Evolutionary conservation across 2,113 vertebrate species (phyloP).

Genomic region (Procapra przewalskii): DNA sequence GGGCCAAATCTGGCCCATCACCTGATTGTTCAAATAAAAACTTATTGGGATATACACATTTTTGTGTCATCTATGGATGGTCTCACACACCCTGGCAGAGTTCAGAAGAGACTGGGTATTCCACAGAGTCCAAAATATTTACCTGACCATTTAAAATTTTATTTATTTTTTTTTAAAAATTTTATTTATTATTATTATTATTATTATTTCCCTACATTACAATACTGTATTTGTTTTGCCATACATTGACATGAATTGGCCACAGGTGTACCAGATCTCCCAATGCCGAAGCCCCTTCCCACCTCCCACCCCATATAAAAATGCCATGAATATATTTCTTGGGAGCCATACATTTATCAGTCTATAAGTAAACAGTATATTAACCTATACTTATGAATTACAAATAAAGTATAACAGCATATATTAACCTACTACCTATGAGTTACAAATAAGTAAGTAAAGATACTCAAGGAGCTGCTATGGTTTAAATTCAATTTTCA

Average conservation of each 20-base stretch:
- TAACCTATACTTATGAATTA: background rate
- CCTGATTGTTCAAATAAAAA: background rate
- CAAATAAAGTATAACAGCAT: background rate
- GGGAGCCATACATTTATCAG: background rate
- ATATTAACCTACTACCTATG: background rate
- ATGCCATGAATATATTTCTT: background rate
- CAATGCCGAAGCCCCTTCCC: too few relatives aligned
- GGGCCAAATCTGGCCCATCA: background rate
- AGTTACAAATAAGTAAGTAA: background rate
- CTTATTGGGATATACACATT: background rate
- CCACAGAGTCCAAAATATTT: background rate
- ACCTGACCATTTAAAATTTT: background rate
- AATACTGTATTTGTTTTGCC: too few relatives aligned
- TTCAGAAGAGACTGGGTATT: background rate
- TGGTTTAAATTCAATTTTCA: background rate
- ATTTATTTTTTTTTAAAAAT: too few relatives aligned
- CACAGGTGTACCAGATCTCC: too few relatives aligned
- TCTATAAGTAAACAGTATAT: background rate
- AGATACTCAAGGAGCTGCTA: background rate
- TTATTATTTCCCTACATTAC: too few relatives aligned
- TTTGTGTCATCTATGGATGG: background rate
- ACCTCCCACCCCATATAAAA: too few relatives aligned
- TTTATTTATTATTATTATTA: too few relatives aligned
- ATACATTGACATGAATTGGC: too few relatives aligned
- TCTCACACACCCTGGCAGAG: background rate